Evolutionary conservation across 1,140 invertebrate species (phyloP), one percentile per base, ranked within the genome.

Genomic region (Bombus difficillimus): DNA sequence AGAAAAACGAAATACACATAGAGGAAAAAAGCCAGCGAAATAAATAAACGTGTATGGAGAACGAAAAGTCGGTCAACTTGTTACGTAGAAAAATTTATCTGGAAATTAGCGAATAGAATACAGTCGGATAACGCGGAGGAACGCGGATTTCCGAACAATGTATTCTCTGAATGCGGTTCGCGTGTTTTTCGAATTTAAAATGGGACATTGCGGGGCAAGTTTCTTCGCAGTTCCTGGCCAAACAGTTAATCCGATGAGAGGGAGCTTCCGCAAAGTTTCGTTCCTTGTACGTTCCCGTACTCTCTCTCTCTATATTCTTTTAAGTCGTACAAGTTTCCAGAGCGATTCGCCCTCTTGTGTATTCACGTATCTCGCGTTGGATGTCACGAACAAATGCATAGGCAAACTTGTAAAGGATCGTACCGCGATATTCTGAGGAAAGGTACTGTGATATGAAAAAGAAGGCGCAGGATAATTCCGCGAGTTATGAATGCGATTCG

Each of bases 221-320:
- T 88, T 47, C 18, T 66, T 43, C 57, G 39, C n/a, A 53, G 57
- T 69, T 76, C 43, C 57, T 57, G 88, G 37, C 57, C 69, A 53
- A 75, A 86, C 79, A 72, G 43, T 89, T 89, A 83, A 89, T 89
- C 75, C 84, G 15, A 34, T 43, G 57, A 69, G 74, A 59, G 32
- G 41, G 10, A 22, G 79, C 62, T 89, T 73, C 39, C 47, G 68
- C 32, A 32, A 78, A 79, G 53, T 83, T 64, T 57, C 32, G 28
- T 72, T 72, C 72, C 37, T 34, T 66, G 53, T 59, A 39, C 18
- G 25, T 39, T 66, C 15, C 28, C 13, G 37, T 41, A 13, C 37
- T 57, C 37, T 53, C 59, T 32, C 5, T 57, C 0, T 39, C 34
- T 34, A 69, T 64, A 47, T 74, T 89, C 83, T 89, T 88, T 88